phyloP scores from a whole-genome alignment of 1,140 invertebrate species.

The Calephelis virginiensis region DNA sequence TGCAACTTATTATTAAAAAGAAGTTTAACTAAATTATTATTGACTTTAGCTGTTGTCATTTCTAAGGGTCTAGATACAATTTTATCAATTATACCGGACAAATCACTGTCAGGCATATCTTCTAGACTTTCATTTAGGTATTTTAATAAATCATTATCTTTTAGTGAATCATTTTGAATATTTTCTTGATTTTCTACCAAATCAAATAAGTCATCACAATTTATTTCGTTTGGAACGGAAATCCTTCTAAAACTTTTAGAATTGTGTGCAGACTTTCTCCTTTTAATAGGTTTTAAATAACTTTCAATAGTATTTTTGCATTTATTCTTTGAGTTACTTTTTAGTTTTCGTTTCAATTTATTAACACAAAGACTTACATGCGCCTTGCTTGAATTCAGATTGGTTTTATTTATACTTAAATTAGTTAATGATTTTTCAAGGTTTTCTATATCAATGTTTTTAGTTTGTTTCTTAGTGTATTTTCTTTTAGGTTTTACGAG shows the following conservation, averaged over 20 bases:
- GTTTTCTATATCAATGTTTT: slow-evolving; percentile 32
- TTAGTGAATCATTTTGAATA: slow-evolving; percentile 1
- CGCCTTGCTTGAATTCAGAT: slow-evolving; percentile 45
- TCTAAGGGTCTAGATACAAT: slow-evolving; percentile 70
- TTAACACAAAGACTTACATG: slow-evolving; percentile 59
- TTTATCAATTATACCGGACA: slow-evolving; percentile 81
- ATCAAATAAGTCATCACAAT: slow-evolving; percentile 9
- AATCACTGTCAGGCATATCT: slow-evolving; percentile 71
- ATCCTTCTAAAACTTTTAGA: slow-evolving; percentile 41
- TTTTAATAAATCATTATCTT: slow-evolving; percentile 27
- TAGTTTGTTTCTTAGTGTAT: slow-evolving; percentile 54
- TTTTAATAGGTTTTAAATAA: slow-evolving; percentile 53
- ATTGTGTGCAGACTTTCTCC: slow-evolving; percentile 38
- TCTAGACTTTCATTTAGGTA: slow-evolving; percentile 72
- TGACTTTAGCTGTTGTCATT: slow-evolving; percentile 51
- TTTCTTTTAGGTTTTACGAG: slow-evolving; percentile 71
- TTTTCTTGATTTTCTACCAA: slow-evolving; percentile 34
- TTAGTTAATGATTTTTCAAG: slow-evolving; percentile 51
- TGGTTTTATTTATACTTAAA: slow-evolving; percentile 47
- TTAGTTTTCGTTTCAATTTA: slow-evolving; percentile 55
- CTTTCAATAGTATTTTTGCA: slow-evolving; percentile 58
- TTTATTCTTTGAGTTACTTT: slow-evolving; percentile 41
- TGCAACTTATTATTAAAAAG: slow-evolving; percentile 57
- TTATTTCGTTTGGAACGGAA: slow-evolving; percentile 27
- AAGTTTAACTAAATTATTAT: slow-evolving; percentile 60